These are phyloP conservation scores for Glandiceps talaboti DNA, from an alignment of 53 echinoderm and acorn worm species.

Conservation along the genomic window DNA sequence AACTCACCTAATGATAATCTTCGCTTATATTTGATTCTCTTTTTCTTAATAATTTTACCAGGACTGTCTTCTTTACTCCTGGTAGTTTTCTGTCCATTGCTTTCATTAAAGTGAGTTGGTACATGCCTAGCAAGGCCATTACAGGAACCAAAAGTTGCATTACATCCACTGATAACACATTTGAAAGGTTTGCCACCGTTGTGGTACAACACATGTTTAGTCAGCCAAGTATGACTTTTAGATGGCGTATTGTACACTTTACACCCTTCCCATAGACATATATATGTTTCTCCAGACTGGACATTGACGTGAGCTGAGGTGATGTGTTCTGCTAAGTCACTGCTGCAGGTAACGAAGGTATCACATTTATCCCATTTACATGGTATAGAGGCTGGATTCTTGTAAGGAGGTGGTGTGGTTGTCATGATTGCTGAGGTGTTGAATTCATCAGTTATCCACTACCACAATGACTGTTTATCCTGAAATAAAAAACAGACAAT, in stretches of 20 bases:
- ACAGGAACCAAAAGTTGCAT: conserved; percentile 63
- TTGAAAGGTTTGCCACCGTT: conserved; percentile 85
- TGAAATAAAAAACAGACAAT: no score
- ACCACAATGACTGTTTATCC: no score
- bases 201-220: conserved; percentile 76
- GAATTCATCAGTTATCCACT: no score
- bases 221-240: conserved; percentile 67
- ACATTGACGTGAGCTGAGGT: conserved; percentile 59
- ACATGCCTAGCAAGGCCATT: conserved; percentile 72
- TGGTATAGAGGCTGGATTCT: background rate
- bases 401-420: background rate
- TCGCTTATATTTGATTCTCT: conserved; percentile 51
- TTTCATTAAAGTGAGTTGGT: conserved; percentile 74
- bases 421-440: background rate
- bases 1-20: conserved; percentile 71
- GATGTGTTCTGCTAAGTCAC: conserved; percentile 89
- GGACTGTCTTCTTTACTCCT: conserved; percentile 89
- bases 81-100: conserved; percentile 59
- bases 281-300: conserved; percentile 66
- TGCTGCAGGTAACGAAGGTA: conserved; percentile 20
- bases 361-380: background rate
- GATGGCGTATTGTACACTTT: conserved; percentile 91
- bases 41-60: conserved; percentile 75
- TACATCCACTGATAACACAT: conserved; percentile 74
- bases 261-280: conserved; percentile 91